A percentile compares a stretch with the other conserved stretches of the same genome.
Conservation (phyloP, 2,797 vertebrate genomes). For the Danionella dracula region DNA sequence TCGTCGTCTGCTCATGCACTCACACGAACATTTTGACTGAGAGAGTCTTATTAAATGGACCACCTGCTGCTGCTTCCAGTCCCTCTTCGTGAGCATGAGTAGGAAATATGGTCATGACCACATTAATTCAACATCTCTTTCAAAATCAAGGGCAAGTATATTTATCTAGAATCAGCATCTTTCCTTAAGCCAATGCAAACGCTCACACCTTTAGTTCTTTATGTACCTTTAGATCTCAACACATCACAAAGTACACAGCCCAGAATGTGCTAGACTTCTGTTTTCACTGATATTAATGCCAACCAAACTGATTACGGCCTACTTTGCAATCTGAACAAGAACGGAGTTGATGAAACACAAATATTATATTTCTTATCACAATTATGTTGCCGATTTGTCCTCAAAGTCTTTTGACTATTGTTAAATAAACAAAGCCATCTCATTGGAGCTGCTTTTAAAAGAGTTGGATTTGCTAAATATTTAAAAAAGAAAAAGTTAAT, state of each 20-base stretch:
- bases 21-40: not conserved
- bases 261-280: not conserved
- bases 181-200: not conserved
- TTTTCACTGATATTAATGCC: too few relatives aligned
- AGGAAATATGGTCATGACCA: not conserved
- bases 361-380: too few relatives aligned
- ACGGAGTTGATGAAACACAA: too few relatives aligned
- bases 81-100: not conserved
- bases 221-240: not conserved
- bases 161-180: not conserved
- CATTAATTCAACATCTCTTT: not conserved
- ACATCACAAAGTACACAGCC: not conserved
- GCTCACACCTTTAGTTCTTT: not conserved
- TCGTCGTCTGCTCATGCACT: not conserved
- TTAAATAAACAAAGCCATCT: not conserved
- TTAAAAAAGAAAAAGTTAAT: too few relatives aligned
- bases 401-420: not conserved
- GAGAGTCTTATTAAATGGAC: conserved; percentile 23
- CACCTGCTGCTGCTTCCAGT: conserved; percentile 28
- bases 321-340: too few relatives aligned
- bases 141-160: not conserved
- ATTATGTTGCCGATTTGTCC: not conserved
- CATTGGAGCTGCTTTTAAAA: not conserved
- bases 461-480: too few relatives aligned
- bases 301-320: too few relatives aligned